A percentile compares a stretch with the other conserved stretches of the same genome.
Evolutionary conservation across 1,140 invertebrate genomes (phyloP).

Genomic region (Drosophila ohnishii): DNA sequence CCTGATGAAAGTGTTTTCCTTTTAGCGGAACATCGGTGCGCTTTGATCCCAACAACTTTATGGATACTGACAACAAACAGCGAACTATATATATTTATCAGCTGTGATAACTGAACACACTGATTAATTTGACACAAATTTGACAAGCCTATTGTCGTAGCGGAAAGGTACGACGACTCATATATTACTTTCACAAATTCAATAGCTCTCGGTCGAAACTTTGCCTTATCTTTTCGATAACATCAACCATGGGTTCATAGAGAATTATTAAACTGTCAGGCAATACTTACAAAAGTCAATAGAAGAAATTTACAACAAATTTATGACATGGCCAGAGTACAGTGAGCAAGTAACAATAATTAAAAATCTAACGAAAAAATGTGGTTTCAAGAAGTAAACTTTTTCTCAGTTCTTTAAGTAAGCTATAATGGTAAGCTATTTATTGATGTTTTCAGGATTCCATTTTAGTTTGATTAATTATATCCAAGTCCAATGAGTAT

Average conservation of each 20-base stretch:
- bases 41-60: slow-evolving; percentile 15
- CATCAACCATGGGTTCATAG: slow-evolving; percentile 3
- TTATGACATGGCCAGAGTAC: slow-evolving; percentile 5
- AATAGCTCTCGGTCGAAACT: background rate
- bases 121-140: slow-evolving; percentile 21
- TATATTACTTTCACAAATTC: slow-evolving; percentile 19
- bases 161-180: slow-evolving; percentile 12
- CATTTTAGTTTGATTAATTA: background rate
- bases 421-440: background rate
- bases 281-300: slow-evolving; percentile 16
- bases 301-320: slow-evolving; percentile 11
- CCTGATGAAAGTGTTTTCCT: background rate
- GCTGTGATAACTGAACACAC: slow-evolving; percentile 9
- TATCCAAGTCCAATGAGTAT: background rate
- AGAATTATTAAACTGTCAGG: slow-evolving; percentile 17
- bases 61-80: slow-evolving; percentile 5
- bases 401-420: too few relatives aligned
- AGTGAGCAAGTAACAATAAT: slow-evolving; percentile 3
- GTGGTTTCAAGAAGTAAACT: too few relatives aligned
- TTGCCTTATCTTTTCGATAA: slow-evolving; percentile 4
- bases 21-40: slow-evolving; percentile 1
- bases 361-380: background rate
- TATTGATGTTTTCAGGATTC: background rate
- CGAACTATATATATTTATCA: slow-evolving; percentile 19
- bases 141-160: slow-evolving; percentile 16